phyloP scores from a whole-genome alignment of 2,113 vertebrate genomes.

The Rhinoderma darwinii region DNA sequence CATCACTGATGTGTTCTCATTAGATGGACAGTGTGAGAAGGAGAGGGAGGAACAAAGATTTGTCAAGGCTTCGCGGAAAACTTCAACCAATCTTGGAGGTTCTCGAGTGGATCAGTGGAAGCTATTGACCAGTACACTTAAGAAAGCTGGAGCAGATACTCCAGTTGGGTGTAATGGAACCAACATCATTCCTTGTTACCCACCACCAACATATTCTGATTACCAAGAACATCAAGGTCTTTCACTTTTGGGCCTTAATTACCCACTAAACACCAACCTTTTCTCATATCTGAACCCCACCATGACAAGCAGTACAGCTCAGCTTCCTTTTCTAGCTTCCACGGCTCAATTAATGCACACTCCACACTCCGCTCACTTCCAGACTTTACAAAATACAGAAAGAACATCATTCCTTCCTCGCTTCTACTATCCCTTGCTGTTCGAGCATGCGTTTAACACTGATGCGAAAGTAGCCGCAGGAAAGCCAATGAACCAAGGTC shows the following conservation, averaged over 20 bases:
- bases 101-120: slow-evolving; percentile 86
- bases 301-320: slow-evolving; percentile 70
- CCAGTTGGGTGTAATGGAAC: slow-evolving; percentile 66
- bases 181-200: slow-evolving; percentile 85
- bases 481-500: slow-evolving; percentile 72
- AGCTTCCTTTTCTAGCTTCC: slow-evolving; percentile 88
- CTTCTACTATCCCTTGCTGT: slow-evolving; percentile 92
- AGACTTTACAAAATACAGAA: slow-evolving; percentile 73
- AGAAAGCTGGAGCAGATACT: slow-evolving; percentile 70
- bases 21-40: slow-evolving; percentile 76
- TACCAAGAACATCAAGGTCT: slow-evolving; percentile 87
- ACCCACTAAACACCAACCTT: slow-evolving; percentile 82
- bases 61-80: slow-evolving; percentile 75
- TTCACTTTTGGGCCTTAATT: slow-evolving; percentile 89
- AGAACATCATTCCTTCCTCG: slow-evolving; percentile 77
- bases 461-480: slow-evolving; percentile 68
- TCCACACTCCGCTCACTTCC: slow-evolving; percentile 69
- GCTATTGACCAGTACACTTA: slow-evolving; percentile 73
- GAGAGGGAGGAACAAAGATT: slow-evolving; percentile 78
- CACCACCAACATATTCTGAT: slow-evolving; percentile 79
- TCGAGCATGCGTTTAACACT: slow-evolving; percentile 78
- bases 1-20: slow-evolving; percentile 82
- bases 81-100: slow-evolving; percentile 77
- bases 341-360: slow-evolving; percentile 83
- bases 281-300: slow-evolving; percentile 91